phyloP scores from a whole-genome alignment of 2,797 vertebrate genomes.

The Pipistrellus pipistrellus region DNA sequence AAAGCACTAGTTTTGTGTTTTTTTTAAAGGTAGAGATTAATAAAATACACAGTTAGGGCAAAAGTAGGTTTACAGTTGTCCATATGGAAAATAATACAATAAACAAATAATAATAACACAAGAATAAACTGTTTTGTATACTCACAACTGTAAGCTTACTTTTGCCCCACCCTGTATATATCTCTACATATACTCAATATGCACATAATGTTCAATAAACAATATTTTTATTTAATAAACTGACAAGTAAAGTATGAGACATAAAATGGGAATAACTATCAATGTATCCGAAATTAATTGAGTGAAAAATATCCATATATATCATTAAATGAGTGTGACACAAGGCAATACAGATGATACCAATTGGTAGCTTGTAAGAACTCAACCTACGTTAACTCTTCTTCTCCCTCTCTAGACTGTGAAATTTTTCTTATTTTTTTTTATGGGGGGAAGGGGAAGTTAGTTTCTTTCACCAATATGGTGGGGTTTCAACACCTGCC shows the following conservation, averaged over 20 bases:
- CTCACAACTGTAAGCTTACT: background rate
- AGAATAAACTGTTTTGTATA: background rate
- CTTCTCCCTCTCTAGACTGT: background rate
- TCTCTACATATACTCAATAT: background rate
- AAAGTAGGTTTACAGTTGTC: background rate
- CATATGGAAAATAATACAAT: background rate
- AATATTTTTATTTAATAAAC: background rate
- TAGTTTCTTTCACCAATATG: background rate
- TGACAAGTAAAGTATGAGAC: background rate
- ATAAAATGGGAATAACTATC: background rate
- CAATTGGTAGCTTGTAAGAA: background rate
- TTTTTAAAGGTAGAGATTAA: background rate
- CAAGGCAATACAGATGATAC: background rate
- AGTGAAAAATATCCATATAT: background rate
- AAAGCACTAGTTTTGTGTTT: background rate
- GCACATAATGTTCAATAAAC: background rate
- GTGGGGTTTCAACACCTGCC: background rate
- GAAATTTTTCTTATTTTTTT: background rate
- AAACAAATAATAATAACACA: background rate
- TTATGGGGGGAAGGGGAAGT: accelerated
- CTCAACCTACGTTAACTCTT: background rate
- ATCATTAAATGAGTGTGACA: background rate
- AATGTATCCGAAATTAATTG: background rate
- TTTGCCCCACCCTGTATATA: background rate
- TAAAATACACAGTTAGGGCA: background rate